These are phyloP conservation scores for Hypocryptadius cinnamomeus DNA, from an alignment of 2,113 vertebrate genomes.

Conservation along the genomic window DNA sequence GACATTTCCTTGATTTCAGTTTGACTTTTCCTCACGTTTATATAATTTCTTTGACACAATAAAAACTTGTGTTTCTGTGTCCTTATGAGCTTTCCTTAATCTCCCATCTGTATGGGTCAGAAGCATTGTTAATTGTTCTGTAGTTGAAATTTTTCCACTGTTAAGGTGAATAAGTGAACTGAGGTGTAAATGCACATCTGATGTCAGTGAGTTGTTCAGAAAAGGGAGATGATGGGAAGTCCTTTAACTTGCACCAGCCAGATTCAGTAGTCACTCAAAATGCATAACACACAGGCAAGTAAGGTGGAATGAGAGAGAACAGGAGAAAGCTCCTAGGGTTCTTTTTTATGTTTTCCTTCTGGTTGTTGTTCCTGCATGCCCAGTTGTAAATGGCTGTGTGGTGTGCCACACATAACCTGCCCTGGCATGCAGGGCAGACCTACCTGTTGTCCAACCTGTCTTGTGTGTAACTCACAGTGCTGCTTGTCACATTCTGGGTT, in stretches of 20 bases:
- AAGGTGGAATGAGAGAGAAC: background rate
- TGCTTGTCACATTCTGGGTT: background rate
- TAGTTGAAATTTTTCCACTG: background rate
- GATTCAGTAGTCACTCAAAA: background rate
- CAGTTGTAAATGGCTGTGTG: background rate
- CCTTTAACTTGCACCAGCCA: background rate
- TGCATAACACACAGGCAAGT: background rate
- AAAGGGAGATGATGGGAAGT: background rate
- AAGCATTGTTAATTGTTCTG: background rate
- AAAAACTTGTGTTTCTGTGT: background rate
- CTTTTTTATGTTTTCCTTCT: background rate
- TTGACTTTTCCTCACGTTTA: background rate
- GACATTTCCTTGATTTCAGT: background rate
- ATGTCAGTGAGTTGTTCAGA: background rate
- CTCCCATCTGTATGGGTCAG: background rate
- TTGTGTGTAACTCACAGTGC: background rate
- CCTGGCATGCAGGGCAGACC: background rate
- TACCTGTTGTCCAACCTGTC: background rate
- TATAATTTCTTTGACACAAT: background rate
- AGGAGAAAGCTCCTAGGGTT: background rate
- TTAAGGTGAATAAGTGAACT: background rate
- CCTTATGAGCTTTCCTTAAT: background rate
- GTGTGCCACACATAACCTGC: background rate
- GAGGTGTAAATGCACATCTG: background rate
- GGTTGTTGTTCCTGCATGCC: background rate